Evolutionary conservation across 2,888 invertebrate species (phyloP).

Genomic region (Aporophyla lueneburgensis): DNA sequence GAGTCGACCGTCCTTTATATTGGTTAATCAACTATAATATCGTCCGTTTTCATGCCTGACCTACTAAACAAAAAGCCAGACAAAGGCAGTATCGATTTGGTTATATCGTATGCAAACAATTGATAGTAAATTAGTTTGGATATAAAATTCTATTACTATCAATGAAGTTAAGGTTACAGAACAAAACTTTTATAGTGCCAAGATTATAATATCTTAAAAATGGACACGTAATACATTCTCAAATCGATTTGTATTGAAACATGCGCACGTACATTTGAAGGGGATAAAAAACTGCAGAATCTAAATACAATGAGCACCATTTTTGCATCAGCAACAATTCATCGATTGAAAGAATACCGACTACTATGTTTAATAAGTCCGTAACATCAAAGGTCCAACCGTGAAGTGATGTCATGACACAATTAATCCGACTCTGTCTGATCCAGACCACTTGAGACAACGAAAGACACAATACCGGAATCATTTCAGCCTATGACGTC

Average conservation of each 20-base stretch:
- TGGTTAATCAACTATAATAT: constrained; percentile 66
- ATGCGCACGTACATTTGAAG: constrained; percentile 12
- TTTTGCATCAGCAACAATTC: constrained; percentile 7
- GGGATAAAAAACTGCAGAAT: constrained; percentile 3
- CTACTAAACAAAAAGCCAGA: constrained; percentile 48
- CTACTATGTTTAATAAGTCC: constrained; percentile 11
- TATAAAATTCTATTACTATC: constrained; percentile 31
- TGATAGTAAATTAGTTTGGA: constrained; percentile 39
- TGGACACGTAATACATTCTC: constrained; percentile 25
- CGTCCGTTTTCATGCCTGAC: constrained; percentile 48
- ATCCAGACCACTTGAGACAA: constrained; percentile 31
- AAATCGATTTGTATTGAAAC: constrained; percentile 2
- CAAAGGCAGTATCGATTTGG: constrained; percentile 46
- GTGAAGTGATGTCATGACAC: constrained; percentile 37
- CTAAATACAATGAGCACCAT: background rate
- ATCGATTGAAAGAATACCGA: constrained; percentile 11
- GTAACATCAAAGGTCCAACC: constrained; percentile 16
- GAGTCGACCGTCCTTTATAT: constrained; percentile 16
- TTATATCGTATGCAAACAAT: constrained; percentile 49
- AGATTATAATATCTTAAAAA: constrained; percentile 13
- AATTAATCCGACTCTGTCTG: constrained; percentile 38
- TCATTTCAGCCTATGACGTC: constrained; percentile 59
- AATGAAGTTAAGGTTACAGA: constrained; percentile 47
- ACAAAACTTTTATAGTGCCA: constrained; percentile 28
- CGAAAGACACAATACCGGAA: constrained; percentile 53